Conservation (phyloP, 2,888 invertebrate genomes). For the Ochropleura leucogaster region DNA sequence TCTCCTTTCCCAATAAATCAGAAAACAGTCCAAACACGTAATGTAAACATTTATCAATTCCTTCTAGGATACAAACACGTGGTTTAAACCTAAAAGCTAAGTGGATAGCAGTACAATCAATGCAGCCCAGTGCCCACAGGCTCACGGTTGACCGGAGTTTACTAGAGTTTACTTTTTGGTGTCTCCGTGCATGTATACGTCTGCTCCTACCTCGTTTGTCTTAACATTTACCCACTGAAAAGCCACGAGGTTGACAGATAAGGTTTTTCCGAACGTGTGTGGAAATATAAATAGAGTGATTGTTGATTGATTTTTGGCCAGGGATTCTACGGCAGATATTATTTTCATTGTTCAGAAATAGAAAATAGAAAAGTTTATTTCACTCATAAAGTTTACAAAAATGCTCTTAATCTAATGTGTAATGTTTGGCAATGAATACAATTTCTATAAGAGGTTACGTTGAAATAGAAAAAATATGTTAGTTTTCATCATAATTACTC, state of each 20-base stretch:
- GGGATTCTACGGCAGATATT: not conserved
- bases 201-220: conserved; percentile 23
- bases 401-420: no score
- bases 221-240: conserved; percentile 26
- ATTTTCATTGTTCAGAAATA: not conserved
- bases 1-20: not conserved
- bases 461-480: no score
- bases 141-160: conserved; percentile 16
- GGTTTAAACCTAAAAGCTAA: not conserved
- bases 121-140: not conserved
- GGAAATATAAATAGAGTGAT: not conserved
- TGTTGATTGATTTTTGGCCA: not conserved
- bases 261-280: not conserved
- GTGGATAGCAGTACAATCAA: not conserved
- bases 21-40: not conserved
- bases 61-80: not conserved
- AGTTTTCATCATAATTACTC: no score
- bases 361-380: no score
- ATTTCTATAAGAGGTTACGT: no score
- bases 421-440: no score
- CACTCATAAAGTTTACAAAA: no score
- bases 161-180: conserved; percentile 21
- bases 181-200: not conserved
- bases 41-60: not conserved
- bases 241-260: not conserved